Base-by-base conservation (phyloP, 2,888 invertebrate genomes). In the Trachelus tabidus region DNA sequence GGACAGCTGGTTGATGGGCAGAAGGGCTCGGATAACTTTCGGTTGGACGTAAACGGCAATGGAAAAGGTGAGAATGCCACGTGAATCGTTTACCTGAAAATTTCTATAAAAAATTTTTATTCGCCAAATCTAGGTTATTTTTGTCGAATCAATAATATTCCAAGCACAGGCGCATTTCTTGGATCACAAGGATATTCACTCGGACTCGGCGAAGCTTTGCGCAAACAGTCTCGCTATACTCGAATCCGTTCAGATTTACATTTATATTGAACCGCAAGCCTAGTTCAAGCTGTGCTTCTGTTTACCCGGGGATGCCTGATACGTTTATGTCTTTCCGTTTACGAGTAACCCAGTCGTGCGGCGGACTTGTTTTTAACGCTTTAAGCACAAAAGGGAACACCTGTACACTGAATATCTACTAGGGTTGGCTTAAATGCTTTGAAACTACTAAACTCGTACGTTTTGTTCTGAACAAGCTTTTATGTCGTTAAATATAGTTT, bases 1-100 rank as follows among this genome's bases (percentile, higher is more conserved):
- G 97, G 97, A 77, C 96, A 96, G 91, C 93, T 97, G 86, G 94
- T 95, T 75, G 96, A 97, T 90, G 96, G 96, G 31, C 94, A 95
- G 85, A 94, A 94, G 88, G 96, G 96, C 80, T 93, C 94, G 83
- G 95, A 95, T 89, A 96, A 96, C 92, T 96, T 96, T 92, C 93
- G 94, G 84, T 92, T 94, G 79, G 95, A 95, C 90, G 92, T 93
- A 83, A 93, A 94, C 85, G 94, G 94, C 84, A 93, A 94, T 88
- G 95, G 95, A 81, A 95, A 95, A 93, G 95, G 95, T 95, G 90
- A 93, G 91, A 9, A 56, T 56, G 2, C 23, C 4, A 23, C 23
- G 15, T 23, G 56, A 56, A 56, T 56, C 0, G 9, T 23, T 23
- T 56, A 56, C 23, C 23, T 23, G 2, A 23, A 23, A 56, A 23